Conservation (phyloP, 2,113 vertebrate species). For the Glareola pratincola region DNA sequence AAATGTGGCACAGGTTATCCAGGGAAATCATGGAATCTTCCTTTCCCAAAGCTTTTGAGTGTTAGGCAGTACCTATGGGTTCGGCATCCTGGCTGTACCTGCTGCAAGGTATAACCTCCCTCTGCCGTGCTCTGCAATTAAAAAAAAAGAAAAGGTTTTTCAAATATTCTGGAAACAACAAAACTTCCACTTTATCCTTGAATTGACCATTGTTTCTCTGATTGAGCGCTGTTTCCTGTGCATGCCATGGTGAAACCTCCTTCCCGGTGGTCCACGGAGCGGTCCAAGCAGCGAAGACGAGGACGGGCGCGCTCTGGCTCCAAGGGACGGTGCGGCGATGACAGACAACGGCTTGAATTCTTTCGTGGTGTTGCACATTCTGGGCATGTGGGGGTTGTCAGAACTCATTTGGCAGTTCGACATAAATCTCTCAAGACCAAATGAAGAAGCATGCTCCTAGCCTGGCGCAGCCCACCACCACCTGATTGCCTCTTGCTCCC, state of each 20-base stretch:
- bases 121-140: neutral
- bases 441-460: neutral
- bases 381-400: neutral
- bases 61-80: neutral
- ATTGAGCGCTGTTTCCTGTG: rapidly evolving
- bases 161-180: neutral
- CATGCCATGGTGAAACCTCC: neutral
- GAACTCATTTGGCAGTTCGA: neutral
- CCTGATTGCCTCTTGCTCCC: neutral
- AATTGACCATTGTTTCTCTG: rapidly evolving
- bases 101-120: neutral
- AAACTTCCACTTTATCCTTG: neutral
- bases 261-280: neutral
- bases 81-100: neutral
- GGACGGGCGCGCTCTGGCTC: neutral
- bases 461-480: neutral
- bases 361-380: neutral
- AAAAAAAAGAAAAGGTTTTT: neutral
- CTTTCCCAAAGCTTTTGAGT: neutral
- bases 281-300: rapidly evolving
- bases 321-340: rapidly evolving
- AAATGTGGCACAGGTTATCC: neutral
- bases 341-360: neutral
- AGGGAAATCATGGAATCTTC: neutral
- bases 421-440: neutral